phyloP scores from a whole-genome alignment of 2,797 vertebrate species.

The Gymnopithys bicolor region DNA sequence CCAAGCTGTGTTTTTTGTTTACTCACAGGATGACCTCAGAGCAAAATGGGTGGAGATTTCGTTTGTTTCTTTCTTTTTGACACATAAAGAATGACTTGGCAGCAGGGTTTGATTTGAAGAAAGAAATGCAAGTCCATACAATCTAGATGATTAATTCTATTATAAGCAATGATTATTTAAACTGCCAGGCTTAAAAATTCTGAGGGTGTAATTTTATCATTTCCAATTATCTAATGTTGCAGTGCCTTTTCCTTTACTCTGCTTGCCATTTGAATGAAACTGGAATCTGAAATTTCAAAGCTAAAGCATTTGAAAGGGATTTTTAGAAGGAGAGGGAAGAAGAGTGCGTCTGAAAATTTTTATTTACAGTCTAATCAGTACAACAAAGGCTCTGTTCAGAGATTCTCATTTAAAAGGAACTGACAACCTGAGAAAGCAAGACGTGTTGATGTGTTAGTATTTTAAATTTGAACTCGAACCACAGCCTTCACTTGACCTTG shows the following conservation, averaged over 20 bases:
- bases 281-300: not conserved
- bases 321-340: not conserved
- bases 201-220: not conserved
- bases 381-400: not conserved
- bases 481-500: not conserved
- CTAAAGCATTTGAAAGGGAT: not conserved
- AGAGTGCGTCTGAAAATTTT: not conserved
- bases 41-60: not conserved
- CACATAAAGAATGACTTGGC: not conserved
- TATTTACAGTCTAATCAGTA: not conserved
- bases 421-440: not conserved
- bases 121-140: not conserved
- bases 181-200: not conserved
- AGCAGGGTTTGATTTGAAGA: not conserved
- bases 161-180: not conserved
- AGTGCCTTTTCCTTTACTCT: not conserved
- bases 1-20: not conserved
- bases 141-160: not conserved
- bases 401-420: not conserved
- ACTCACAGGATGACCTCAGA: not conserved
- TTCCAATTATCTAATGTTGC: not conserved
- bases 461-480: not conserved
- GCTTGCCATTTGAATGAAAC: not conserved
- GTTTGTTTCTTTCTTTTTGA: not conserved
- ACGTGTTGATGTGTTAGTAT: not conserved